Evolutionary conservation across 2,888 invertebrate species (phyloP), one percentile per base, ranked within the genome.

Genomic region (Brenthis ino): DNA sequence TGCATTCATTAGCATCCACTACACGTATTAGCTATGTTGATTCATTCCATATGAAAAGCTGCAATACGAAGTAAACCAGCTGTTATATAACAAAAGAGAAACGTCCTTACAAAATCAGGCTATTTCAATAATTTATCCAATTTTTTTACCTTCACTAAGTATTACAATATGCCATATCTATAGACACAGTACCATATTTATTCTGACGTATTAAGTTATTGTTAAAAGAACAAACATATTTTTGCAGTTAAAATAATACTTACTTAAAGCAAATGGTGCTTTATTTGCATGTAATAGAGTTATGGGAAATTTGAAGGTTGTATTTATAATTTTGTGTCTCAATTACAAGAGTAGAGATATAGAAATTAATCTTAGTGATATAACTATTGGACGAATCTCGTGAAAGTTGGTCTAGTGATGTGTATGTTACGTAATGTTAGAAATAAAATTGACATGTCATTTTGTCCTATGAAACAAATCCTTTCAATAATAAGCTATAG

Each of bases 101-200:
- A 68, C 68, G 68, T 68, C 70, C 68, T 70, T 60, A 64, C 37
- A 64, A 61, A 68, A 72, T 57, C 58, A 68, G 72, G 66, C 20
- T 68, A 65, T 69, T 48, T 64, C 64, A 54, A 65, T 65, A 69
- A 61, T 69, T 28, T 67, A 24, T 47, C 28, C 58, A 67, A 71
- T 67, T 71, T 67, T 20, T 56, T 72, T 68, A 68, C 72, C 70
- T 72, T 70, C 70, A 68, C 70, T 67, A 51, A 64, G 43, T 70
- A 65, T 54, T 66, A 68, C 65, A 60, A 69, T 69, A 65, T 50
- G 33, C 47, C 43, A 57, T 61, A 48, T 58, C 50, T 63, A 16
- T 16, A 63, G 13, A 68, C 68, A 65, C 65, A 24, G 12, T 24
- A 54, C 24, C 48, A 14, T 48, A 48, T 48, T 24, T 24, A 58